Evolutionary conservation across 1,140 invertebrate species (phyloP), one percentile per base, ranked within the genome.

Genomic region (Delia radicum): DNA sequence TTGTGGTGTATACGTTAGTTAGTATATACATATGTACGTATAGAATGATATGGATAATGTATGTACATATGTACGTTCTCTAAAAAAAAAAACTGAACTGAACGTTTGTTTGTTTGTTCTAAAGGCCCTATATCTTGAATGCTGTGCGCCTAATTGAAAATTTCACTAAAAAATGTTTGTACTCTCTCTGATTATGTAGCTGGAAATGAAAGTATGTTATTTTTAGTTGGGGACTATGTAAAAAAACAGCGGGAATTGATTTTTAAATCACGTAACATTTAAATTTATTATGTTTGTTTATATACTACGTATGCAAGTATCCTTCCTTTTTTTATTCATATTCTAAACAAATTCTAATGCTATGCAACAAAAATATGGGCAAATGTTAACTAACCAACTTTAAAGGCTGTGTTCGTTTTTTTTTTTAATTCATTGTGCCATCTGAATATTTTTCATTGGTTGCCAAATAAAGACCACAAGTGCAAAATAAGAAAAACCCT

Each of bases 151-250:
- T 85, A 85, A 81, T 85, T 78, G 79, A 81, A 85, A 85, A 85
- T 85, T 85, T 85, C 83, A 83, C 83, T 85, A 85, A 85, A 84
- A 85, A 83, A 85, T 85, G 83, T 85, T 85, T 82, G 77, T 79
- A 84, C 83, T 85, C 83, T 85, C 81, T 79, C 37, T 77, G 79
- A 13, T 18, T 37, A 63, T 78, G 78, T 78, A 77, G 79, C 73
- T 78, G 82, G 78, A 82, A 84, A 84, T 84, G 82, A 84, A 84
- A 84, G 82, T 84, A 80, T 46, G 62, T 61, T 42, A 42, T 42
- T 42, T 42, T 8, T 42, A 42, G n/a, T 15, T 42, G 12, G 37
- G 37, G 6, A 15, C 31, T 10, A 33, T 33, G n/a, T n/a, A n/a
- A n/a, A n/a, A n/a, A n/a, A 42, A 42, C 37, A 15, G n/a, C 10